Conservation (phyloP, 2,113 vertebrate genomes). For the Galeopterus variegatus region DNA sequence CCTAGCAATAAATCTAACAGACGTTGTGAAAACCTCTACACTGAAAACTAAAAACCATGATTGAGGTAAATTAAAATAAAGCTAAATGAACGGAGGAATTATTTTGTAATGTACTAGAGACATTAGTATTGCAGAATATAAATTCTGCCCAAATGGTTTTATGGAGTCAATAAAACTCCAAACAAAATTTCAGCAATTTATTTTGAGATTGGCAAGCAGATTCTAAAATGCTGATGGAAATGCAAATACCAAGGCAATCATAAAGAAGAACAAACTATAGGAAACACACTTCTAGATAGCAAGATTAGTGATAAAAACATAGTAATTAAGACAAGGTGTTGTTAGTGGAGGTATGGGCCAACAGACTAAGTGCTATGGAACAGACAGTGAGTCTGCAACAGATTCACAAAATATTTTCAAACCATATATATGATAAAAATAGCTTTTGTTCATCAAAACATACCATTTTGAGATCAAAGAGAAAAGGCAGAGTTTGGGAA, state of each 20-base stretch:
- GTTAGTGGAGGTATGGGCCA: not conserved
- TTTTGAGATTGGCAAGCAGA: not conserved
- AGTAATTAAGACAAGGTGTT: not conserved
- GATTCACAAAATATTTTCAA: too few relatives aligned
- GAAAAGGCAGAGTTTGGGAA: not conserved
- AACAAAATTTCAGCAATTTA: constrained; percentile 32
- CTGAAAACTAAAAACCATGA: not conserved
- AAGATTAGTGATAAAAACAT: not conserved
- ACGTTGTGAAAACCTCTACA: not conserved
- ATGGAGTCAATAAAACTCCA: not conserved
- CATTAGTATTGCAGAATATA: not conserved
- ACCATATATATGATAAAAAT: not conserved
- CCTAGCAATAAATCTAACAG: not conserved
- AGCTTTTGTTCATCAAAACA: not conserved
- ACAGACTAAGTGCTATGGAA: not conserved
- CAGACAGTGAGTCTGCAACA: not conserved
- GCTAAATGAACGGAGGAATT: not conserved
- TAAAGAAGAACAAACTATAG: not conserved
- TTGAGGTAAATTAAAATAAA: constrained; percentile 11
- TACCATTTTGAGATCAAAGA: not conserved
- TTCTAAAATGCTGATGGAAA: not conserved
- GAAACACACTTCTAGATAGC: not conserved
- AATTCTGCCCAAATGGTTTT: not conserved
- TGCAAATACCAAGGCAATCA: not conserved
- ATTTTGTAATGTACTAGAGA: not conserved